A percentile compares a stretch with the other conserved stretches of the same genome.
phyloP scores from a whole-genome alignment of 2,888 invertebrate species.

The Eupithecia inturbata region DNA sequence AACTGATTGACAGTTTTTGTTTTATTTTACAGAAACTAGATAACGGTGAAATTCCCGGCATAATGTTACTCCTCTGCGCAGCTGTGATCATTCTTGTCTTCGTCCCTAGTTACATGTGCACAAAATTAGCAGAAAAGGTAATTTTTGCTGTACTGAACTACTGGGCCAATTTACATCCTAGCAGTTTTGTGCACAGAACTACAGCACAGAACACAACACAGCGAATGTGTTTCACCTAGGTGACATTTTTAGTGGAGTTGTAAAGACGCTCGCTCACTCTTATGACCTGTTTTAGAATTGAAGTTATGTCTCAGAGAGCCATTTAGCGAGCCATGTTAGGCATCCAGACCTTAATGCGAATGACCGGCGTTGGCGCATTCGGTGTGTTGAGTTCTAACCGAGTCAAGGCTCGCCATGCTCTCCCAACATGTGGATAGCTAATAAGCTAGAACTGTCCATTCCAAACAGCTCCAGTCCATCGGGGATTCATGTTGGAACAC shows the following conservation, averaged over 20 bases:
- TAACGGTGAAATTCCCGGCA: slow-evolving; percentile 35
- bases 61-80: slow-evolving; percentile 32
- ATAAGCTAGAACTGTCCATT: not conserved
- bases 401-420: not conserved
- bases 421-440: not conserved
- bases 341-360: not conserved
- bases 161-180: not conserved
- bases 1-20: not conserved
- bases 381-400: not conserved
- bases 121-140: slow-evolving; percentile 42
- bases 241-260: no score
- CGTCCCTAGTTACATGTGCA: slow-evolving; percentile 41
- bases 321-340: no score
- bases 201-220: no score
- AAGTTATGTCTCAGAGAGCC: no score
- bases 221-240: no score
- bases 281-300: no score
- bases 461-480: slow-evolving; percentile 50
- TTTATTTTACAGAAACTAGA: slow-evolving; percentile 42
- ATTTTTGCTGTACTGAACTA: not conserved
- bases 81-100: slow-evolving; percentile 23
- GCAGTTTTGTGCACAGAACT: no score
- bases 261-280: no score
- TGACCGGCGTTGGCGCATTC: not conserved
- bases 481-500: slow-evolving; percentile 63